These are phyloP conservation scores for Chrysolina oricalcia DNA, from an alignment of 2,888 invertebrate genomes.

Conservation along the genomic window DNA sequence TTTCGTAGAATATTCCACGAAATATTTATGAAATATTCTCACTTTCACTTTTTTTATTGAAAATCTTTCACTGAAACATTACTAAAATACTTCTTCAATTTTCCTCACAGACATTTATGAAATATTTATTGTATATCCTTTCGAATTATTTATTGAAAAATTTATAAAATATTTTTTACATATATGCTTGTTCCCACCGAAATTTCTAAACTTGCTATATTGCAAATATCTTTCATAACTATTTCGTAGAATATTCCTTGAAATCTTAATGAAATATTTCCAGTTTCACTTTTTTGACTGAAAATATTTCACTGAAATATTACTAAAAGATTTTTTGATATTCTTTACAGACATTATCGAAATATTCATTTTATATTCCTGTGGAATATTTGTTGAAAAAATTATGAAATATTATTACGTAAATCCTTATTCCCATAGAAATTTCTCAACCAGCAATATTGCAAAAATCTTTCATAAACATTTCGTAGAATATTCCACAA, in stretches of 20 bases:
- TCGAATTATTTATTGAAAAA: not conserved
- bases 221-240: too few species aligned
- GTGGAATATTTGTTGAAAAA: conserved; percentile 18
- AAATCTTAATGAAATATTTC: not conserved
- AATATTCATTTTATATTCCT: not conserved
- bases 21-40: conserved; percentile 1
- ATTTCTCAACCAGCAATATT: too few species aligned
- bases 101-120: not conserved
- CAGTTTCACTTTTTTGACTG: not conserved
- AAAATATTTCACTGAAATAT: not conserved
- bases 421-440: too few species aligned
- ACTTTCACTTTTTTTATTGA: conserved; percentile 4
- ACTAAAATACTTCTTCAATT: conserved; percentile 13
- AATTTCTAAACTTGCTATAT: conserved; percentile 1
- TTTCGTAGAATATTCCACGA: too few species aligned
- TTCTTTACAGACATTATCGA: not conserved
- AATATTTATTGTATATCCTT: not conserved
- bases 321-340: not conserved
- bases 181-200: not conserved
- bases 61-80: conserved; percentile 21
- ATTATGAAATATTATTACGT: conserved; percentile 16
- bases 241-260: too few species aligned
- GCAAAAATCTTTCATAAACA: too few species aligned
- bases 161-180: conserved; percentile 20
- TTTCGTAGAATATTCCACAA: too few species aligned